Percentiles rank a stretch among this genome's conserved stretches.
Evolutionary conservation across 2,113 vertebrate genomes (phyloP).

Genomic region (Scatophagus argus): DNA sequence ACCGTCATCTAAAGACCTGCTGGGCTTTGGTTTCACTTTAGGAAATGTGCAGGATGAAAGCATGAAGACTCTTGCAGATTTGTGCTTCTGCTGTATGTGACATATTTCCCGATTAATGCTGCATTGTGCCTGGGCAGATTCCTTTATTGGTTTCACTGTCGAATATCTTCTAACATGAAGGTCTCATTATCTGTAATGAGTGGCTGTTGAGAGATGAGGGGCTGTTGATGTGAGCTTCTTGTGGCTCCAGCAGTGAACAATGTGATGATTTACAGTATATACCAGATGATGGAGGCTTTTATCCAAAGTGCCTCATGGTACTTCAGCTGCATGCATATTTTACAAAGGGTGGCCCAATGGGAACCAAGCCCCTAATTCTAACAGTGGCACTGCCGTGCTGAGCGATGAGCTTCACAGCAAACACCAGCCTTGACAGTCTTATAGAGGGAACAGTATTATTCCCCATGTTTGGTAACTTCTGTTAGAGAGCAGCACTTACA

Average conservation of each 20-base stretch:
- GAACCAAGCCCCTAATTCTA: constrained; percentile 27
- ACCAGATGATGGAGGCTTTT: constrained; percentile 56
- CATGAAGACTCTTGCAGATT: not conserved
- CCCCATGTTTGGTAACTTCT: constrained; percentile 20
- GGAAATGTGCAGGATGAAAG: constrained; percentile 16
- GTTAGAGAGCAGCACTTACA: not conserved
- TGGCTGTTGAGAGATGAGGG: constrained; percentile 67
- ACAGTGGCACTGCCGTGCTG: not conserved
- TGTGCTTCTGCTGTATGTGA: not conserved
- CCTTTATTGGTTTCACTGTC: constrained; percentile 34
- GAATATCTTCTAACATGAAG: constrained; percentile 47
- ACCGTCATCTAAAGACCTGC: constrained; percentile 44
- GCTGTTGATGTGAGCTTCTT: constrained; percentile 62
- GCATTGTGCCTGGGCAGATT: not conserved
- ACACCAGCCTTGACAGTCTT: not conserved
- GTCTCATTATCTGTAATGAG: constrained; percentile 72
- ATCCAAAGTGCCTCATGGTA: constrained; percentile 49
- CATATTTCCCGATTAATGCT: constrained; percentile 20
- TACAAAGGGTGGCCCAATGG: constrained; percentile 30
- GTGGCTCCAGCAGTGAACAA: constrained; percentile 48
- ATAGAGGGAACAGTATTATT: not conserved
- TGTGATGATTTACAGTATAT: constrained; percentile 51
- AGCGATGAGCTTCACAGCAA: constrained; percentile 16
- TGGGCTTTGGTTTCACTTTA: constrained; percentile 21
- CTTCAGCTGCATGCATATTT: constrained; percentile 51